Evolutionary conservation across 2,113 vertebrate genomes (phyloP), one percentile per base, ranked within the genome.

Genomic region (Pionites leucogaster): DNA sequence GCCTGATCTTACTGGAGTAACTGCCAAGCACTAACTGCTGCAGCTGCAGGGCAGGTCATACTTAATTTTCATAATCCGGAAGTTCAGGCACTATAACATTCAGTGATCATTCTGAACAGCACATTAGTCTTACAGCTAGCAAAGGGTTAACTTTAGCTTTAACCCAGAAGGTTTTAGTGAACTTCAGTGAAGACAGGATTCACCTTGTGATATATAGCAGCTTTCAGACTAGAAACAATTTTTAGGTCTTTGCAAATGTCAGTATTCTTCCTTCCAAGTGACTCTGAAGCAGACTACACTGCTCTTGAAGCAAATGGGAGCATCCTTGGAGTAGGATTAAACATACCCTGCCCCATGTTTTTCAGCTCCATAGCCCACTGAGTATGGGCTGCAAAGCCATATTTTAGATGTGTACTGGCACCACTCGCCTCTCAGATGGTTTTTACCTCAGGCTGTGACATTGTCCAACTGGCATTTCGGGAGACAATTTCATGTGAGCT

Each of bases 21-120:
- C n/a, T 62, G 16, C 8, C 37, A 49, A 46, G 23, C 0, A 0
- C 17, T 57, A 50, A 65, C 5, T 0, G 1, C 44, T 44, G 19
- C 39, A 68, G 52, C 39, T 71, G 42, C 63, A 72, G 29, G 65
- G 53, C 35, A 72, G 18, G 11, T n/a, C 53, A 14, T 14, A 33
- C 15, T n/a, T 64, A 17, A 31, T 39, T 60, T 28, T 49, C 47
- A 44, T 10, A 16, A 17, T 72, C 17, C n/a, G 49, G 22, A 57
- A 74, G 9, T 47, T 77, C 17, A 65, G 50, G 14, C 4, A 28
- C 11, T 49, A 1, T 41, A 59, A 44, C 7, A 47, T 44, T 88
- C 24, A 77, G 41, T 90, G 88, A 68, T 52, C 0, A 2, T 28
- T 87, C 35, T 64, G 74, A 92, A 19, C 13, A 75, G 5, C 33